Conservation (phyloP, 1,140 invertebrate genomes). For the Xylocopa sonorina region DNA sequence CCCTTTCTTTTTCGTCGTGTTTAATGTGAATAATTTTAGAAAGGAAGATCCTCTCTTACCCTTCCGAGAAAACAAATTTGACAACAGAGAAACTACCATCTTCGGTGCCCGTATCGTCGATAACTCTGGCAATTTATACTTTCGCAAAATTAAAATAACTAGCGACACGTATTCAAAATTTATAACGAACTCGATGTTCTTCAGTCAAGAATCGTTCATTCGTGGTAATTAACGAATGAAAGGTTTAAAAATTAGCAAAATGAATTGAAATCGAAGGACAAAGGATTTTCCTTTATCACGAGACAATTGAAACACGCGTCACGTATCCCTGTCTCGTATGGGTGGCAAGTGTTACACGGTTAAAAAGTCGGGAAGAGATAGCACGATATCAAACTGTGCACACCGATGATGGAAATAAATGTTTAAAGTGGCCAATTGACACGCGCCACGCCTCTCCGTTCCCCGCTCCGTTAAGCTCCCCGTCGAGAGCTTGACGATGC, state of each 20-base stretch:
- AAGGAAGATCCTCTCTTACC: not conserved
- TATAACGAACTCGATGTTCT: too few relatives aligned
- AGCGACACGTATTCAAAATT: too few relatives aligned
- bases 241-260: too few relatives aligned
- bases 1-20: not conserved
- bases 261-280: not conserved
- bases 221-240: too few relatives aligned
- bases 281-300: not conserved
- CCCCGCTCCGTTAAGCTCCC: not conserved
- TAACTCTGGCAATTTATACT: too few relatives aligned
- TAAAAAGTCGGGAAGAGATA: not conserved
- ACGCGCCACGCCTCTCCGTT: not conserved
- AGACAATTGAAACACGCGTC: not conserved
- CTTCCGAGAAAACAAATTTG: too few relatives aligned
- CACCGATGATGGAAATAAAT: not conserved
- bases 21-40: not conserved
- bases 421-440: constrained; percentile 32
- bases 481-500: constrained; percentile 8
- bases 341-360: not conserved
- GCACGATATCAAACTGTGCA: not conserved
- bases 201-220: too few relatives aligned
- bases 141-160: too few relatives aligned
- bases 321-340: not conserved
- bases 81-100: too few relatives aligned
- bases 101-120: too few relatives aligned